Conservation (phyloP, 2,797 vertebrate species). For the Ctenochaetus hawaiiensis region DNA sequence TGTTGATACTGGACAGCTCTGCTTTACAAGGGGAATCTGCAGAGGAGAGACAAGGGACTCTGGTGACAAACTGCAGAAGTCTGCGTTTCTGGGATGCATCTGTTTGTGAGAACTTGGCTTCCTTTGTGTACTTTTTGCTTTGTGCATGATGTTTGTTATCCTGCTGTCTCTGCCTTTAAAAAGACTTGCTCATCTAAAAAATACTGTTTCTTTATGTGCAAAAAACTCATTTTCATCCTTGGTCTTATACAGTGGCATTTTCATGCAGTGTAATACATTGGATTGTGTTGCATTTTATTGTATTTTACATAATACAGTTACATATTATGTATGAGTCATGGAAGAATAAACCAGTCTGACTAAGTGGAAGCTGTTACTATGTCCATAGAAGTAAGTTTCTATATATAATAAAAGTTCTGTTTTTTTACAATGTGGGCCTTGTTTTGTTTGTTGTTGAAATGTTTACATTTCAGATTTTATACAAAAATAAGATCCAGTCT, state of each 20-base stretch:
- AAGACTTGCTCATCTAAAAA: constrained; percentile 35
- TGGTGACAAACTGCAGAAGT: constrained; percentile 55
- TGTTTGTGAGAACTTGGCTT: constrained; percentile 46
- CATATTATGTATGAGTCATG: not conserved
- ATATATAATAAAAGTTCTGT: not conserved
- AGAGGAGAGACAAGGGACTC: constrained; percentile 52
- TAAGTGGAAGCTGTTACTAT: not conserved
- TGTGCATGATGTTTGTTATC: constrained; percentile 34
- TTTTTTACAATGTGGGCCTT: not conserved
- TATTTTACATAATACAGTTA: constrained; percentile 8
- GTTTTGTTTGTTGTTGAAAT: not conserved
- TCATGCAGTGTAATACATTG: not conserved
- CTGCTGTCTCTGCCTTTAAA: constrained; percentile 25
- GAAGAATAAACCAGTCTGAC: not conserved
- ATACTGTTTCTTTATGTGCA: constrained; percentile 31
- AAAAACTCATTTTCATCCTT: constrained; percentile 3
- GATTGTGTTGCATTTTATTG: constrained; percentile 9
- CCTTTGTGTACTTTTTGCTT: constrained; percentile 50
- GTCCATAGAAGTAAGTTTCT: not conserved
- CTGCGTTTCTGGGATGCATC: constrained; percentile 40
- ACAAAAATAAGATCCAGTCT: not conserved
- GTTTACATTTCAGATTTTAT: not conserved
- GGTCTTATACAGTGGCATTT: constrained; percentile 7
- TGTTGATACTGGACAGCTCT: constrained; percentile 83
- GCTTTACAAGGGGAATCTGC: constrained; percentile 85